Base-by-base conservation (phyloP, 2,888 invertebrate genomes). In the Phalera bucephala region DNA sequence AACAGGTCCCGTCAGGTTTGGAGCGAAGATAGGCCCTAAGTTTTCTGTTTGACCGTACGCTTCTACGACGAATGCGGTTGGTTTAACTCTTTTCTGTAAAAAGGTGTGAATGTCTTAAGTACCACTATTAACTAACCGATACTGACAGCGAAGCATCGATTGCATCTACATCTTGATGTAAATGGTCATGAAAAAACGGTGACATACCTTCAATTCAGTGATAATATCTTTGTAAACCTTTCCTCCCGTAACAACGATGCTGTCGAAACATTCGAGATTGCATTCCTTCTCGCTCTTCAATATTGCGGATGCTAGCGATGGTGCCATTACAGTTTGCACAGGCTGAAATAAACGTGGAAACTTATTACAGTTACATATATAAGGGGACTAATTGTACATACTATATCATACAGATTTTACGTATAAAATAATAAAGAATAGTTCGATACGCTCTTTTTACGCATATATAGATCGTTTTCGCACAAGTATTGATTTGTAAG, bases 1-100 rank as follows among this genome's bases (percentile, higher is more conserved):
- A 0, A 52, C 7, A 0, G 81, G 81, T 1, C 73, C 72, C 0
- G 33, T 35, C 0, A 69, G 62, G 4, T 54, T 59, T 0, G 64
- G 59, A 0, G 14, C 2, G 0, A 82, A 30, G 0, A 67, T 33
- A 0, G 70, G 57, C 0, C 86, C 86, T 1, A 80, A 17, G 20
- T 65, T 72, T 44, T 86, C 86, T 0, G 85, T 79, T 36, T 75
- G 74, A 0, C 83, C 85, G 20, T 83, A 84, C 1, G 57, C 39
- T 17, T 80, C 73, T 6, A 65, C 9, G 0, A 74, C 22, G 0
- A 44, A 0, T 0, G 72, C 52, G 3, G 47, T 52, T n/a, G 67
- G 45, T 0, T 43, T 45, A 9, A 74, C 34, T 8, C 54, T 56
- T 30, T 61, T 47, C 82, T 81, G 51, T 12, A 33, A 42, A 9